A percentile compares a stretch with the other conserved stretches of the same genome.
Conservation (phyloP, 2,113 vertebrate species). For the Eulemur macaco region DNA sequence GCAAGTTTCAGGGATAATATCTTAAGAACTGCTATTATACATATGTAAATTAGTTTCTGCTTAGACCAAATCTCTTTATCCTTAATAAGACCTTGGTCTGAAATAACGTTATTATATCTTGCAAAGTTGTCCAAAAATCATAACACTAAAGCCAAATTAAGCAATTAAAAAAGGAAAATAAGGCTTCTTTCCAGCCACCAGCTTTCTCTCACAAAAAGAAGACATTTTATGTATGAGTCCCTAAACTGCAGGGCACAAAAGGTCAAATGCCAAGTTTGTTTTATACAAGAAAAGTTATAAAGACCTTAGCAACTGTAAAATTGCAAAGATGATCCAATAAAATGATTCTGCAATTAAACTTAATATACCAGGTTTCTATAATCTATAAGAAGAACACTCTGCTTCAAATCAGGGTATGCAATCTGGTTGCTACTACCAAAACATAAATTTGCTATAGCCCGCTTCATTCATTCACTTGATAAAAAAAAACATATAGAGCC, state of each 20-base stretch:
- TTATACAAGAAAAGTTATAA: neutral
- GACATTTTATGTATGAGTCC: neutral
- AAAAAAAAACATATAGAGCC: neutral
- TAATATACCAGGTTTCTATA: neutral
- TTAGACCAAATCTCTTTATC: neutral
- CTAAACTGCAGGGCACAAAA: neutral
- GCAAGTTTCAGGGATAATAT: neutral
- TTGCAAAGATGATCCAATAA: neutral
- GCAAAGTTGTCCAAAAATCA: neutral
- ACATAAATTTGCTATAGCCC: neutral
- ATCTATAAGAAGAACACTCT: neutral
- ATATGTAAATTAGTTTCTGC: neutral
- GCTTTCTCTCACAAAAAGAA: neutral
- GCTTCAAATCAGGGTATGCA: neutral
- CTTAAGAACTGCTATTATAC: neutral
- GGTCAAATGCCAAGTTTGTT: neutral
- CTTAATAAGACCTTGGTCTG: neutral
- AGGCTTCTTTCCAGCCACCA: neutral
- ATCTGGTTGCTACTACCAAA: neutral
- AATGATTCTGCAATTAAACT: conserved; percentile 40
- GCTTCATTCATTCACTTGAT: neutral
- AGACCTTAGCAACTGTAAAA: neutral
- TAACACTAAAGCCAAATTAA: conserved; percentile 28
- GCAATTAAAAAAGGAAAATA: neutral
- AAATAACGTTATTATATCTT: neutral